Conservation (phyloP, 2,888 invertebrate species). For the Amblyteles armatorius region DNA sequence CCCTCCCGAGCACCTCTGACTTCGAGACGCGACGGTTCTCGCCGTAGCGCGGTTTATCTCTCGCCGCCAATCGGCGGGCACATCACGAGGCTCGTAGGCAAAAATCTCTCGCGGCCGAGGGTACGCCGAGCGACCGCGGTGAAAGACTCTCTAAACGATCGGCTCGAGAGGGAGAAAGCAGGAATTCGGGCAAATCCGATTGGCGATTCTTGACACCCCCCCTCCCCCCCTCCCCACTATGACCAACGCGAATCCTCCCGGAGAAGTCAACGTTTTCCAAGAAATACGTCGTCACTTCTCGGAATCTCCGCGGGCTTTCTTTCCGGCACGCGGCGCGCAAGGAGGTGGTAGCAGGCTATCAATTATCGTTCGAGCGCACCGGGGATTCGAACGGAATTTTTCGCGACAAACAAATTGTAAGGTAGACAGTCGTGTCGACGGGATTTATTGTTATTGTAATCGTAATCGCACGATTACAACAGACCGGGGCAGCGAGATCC, state of each 20-base stretch:
- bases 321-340: slow-evolving; percentile 48
- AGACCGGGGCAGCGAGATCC: not conserved
- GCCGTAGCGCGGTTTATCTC: not conserved
- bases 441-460: not conserved
- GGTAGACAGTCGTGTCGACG: not conserved
- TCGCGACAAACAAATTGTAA: not conserved
- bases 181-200: slow-evolving; percentile 2
- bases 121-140: not conserved
- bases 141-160: slow-evolving; percentile 2
- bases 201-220: slow-evolving; percentile 37
- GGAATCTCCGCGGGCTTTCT: slow-evolving; percentile 56
- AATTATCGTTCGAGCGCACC: slow-evolving; percentile 7
- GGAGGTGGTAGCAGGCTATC: slow-evolving; percentile 30
- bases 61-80: slow-evolving; percentile 11
- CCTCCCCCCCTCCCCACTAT: not conserved
- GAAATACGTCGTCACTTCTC: slow-evolving; percentile 52
- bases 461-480: not conserved
- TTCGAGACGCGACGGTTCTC: slow-evolving; percentile 1
- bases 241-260: slow-evolving; percentile 16
- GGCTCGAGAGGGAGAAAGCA: slow-evolving; percentile 11
- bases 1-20: slow-evolving; percentile 34
- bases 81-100: slow-evolving; percentile 13
- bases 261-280: slow-evolving; percentile 48
- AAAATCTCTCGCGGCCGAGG: slow-evolving; percentile 8
- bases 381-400: not conserved